These are phyloP conservation scores for Isichthys henryi DNA, from an alignment of 2,113 vertebrate genomes.

Conservation along the genomic window DNA sequence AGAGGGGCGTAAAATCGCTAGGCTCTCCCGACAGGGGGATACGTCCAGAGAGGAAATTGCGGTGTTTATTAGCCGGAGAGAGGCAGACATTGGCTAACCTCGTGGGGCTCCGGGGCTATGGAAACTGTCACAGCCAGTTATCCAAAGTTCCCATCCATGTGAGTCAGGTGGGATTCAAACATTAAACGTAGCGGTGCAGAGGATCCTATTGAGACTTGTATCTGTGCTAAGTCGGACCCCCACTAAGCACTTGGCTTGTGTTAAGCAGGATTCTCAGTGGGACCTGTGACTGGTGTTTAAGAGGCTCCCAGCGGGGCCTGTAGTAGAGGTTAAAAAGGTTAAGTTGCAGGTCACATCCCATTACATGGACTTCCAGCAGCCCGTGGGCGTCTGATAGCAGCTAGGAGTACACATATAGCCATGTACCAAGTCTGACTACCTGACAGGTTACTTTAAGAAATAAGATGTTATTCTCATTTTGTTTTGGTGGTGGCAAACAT, in stretches of 20 bases:
- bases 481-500: neutral
- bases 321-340: neutral
- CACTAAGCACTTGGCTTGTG: neutral
- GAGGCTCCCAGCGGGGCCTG: constrained; percentile 39
- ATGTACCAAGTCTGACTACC: neutral
- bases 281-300: constrained; percentile 62
- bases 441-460: neutral
- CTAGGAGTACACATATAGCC: neutral
- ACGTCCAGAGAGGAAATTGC: neutral
- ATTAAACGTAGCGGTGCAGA: neutral
- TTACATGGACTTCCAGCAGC: neutral
- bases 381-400: neutral
- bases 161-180: neutral
- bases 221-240: neutral
- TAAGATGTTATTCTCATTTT: neutral
- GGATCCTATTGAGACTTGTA: neutral
- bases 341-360: neutral
- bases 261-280: constrained; percentile 51
- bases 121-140: neutral
- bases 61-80: neutral
- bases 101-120: neutral
- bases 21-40: neutral
- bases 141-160: neutral
- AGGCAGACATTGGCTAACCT: neutral
- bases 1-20: neutral